Evolutionary conservation across 2,797 vertebrate genomes (phyloP), one percentile per base, ranked within the genome.

Genomic region (Microchirus variegatus): DNA sequence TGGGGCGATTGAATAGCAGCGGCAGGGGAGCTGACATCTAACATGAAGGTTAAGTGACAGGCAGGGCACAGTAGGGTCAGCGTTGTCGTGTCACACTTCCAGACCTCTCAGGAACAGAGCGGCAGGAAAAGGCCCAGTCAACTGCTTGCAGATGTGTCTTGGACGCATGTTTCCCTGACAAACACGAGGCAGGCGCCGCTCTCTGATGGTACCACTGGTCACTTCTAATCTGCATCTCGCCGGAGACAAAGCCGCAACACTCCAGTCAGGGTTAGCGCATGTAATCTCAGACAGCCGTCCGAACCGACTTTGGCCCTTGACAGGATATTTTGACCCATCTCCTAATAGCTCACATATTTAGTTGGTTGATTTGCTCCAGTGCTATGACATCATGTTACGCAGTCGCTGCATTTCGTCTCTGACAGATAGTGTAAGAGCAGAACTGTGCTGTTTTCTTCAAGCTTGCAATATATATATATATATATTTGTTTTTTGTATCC

Each of bases 141-240:
- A 94, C 86, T 90, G 90, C 91, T 94, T 92, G 80, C 93, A 94
- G 93, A 94, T 94, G 93, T 92, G 90, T 91, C 85, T 87, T 87
- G 72, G 78, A 89, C 61, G 85, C 82, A 85, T 87, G 84, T 87
- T 91, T 88, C 81, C 64, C 89, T 87, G 84, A 88, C 89, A 89
- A 90, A 91, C 90, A 89, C 75, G 84, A 89, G 90, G 83, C 87
- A 85, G 86, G 81, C 89, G 85, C 90, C 82, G 87, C 82, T 87
- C 83, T 89, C 86, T 87, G 88, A 90, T 87, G 89, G 90, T 91
- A 87, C 83, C 73, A 71, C 81, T 51, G 90, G 89, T 93, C 93
- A 92, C 89, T 90, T 93, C 78, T 87, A 91, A 93, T 93, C 89
- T 93, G 81, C 60, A 75, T 92, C 89, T 90, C 37, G 15, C 78